Conservation (phyloP, 2,797 vertebrate species). For the Serranus cabrilla region DNA sequence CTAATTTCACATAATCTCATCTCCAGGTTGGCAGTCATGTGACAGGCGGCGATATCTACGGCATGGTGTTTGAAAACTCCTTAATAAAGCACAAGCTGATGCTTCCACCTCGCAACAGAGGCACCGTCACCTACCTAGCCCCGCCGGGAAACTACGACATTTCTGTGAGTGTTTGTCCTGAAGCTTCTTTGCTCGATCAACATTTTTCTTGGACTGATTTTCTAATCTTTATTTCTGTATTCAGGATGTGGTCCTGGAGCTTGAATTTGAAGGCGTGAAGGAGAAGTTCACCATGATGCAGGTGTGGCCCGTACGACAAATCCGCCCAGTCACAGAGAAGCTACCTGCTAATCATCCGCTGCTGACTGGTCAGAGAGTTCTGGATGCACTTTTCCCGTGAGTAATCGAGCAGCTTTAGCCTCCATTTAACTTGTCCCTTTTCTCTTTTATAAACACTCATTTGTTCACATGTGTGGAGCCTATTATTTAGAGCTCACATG, state of each 20-base stretch:
- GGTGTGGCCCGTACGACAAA: slow-evolving; percentile 96
- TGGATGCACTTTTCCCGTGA: slow-evolving; percentile 96
- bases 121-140: slow-evolving; percentile 95
- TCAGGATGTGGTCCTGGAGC: slow-evolving; percentile 96
- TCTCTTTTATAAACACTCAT: not conserved
- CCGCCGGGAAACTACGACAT: slow-evolving; percentile 95
- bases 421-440: not conserved
- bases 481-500: not conserved
- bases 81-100: slow-evolving; percentile 98
- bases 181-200: not conserved
- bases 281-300: slow-evolving; percentile 98
- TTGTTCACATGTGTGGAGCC: not conserved
- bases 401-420: slow-evolving; percentile 51
- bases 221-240: not conserved
- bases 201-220: not conserved
- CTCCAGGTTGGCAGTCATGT: slow-evolving; percentile 92
- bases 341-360: slow-evolving; percentile 96
- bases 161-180: slow-evolving; percentile 87
- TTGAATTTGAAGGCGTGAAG: slow-evolving; percentile 97
- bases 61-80: slow-evolving; percentile 90
- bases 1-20: not conserved
- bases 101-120: slow-evolving; percentile 94
- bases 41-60: slow-evolving; percentile 89
- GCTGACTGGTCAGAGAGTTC: slow-evolving; percentile 83
- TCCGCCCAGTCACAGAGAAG: slow-evolving; percentile 97